Evolutionary conservation across 2,797 vertebrate genomes (phyloP).

Genomic region (Falco rusticolus): DNA sequence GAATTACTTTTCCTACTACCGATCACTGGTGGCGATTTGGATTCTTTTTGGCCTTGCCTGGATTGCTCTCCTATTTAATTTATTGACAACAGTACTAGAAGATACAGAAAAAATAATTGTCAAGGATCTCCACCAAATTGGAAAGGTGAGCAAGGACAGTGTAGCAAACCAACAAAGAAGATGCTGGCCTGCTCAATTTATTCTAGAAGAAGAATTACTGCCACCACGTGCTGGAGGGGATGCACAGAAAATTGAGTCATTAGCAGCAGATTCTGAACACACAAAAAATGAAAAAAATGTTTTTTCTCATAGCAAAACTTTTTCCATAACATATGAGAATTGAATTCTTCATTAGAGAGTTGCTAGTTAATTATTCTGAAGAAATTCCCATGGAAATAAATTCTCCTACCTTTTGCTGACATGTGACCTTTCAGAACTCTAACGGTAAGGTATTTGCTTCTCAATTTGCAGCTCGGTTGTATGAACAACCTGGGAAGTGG

Average conservation of each 20-base stretch:
- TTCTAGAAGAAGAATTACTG: background rate
- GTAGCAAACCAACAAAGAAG: slow-evolving; percentile 1
- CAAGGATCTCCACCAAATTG: slow-evolving; percentile 62
- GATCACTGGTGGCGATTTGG: slow-evolving; percentile 64
- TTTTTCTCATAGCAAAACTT: background rate
- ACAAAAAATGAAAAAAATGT: background rate
- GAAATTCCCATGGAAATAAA: background rate
- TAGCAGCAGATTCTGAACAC: slow-evolving; percentile 15
- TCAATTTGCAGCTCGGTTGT: background rate
- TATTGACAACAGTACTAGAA: slow-evolving; percentile 69
- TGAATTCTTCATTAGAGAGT: background rate
- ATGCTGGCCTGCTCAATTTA: background rate
- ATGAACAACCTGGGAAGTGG: background rate
- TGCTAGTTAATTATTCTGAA: background rate
- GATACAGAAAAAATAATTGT: slow-evolving; percentile 72
- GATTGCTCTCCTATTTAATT: slow-evolving; percentile 74
- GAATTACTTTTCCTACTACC: slow-evolving; percentile 61
- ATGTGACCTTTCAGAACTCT: background rate
- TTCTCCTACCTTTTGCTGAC: background rate
- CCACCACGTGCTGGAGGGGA: background rate
- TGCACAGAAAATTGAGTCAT: background rate
- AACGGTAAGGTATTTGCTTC: background rate
- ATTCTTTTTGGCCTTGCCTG: slow-evolving; percentile 75
- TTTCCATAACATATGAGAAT: background rate
- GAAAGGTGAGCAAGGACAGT: slow-evolving; percentile 30